Percentiles rank a stretch among this genome's conserved stretches.
Evolutionary conservation across 2,113 vertebrate genomes (phyloP).

Genomic region (Coryphaenoides rupestris): DNA sequence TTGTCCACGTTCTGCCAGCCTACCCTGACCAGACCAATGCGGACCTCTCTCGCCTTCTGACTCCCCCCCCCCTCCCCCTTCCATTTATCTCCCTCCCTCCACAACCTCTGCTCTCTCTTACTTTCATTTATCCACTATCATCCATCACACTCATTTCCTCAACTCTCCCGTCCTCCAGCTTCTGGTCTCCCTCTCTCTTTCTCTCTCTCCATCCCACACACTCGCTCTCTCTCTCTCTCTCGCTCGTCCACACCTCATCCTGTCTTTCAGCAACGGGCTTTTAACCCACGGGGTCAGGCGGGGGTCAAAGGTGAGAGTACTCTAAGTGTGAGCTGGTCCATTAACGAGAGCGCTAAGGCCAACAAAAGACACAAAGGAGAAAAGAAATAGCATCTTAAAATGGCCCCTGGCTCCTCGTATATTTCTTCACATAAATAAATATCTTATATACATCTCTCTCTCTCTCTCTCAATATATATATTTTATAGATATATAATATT

Average conservation of each 20-base stretch:
- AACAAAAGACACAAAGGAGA: not conserved
- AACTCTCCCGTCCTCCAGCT: not conserved
- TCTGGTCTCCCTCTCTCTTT: not conserved
- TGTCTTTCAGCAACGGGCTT: constrained; percentile 63
- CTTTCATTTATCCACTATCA: constrained; percentile 27
- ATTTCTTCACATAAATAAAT: not conserved
- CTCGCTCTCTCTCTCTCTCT: not conserved
- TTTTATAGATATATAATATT: too few relatives aligned
- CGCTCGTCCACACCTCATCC: constrained; percentile 16
- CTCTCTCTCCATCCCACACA: not conserved
- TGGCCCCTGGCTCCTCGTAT: not conserved
- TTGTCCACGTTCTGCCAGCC: constrained; percentile 34
- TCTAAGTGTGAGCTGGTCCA: constrained; percentile 65
- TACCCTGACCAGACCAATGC: constrained; percentile 23
- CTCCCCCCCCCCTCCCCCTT: not conserved
- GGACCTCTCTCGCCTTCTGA: not conserved
- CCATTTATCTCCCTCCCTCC: constrained; percentile 2
- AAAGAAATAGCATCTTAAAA: not conserved
- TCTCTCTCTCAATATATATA: not conserved
- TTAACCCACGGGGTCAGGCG: constrained; percentile 53
- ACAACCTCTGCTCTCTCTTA: constrained; percentile 6
- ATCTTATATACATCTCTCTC: not conserved
- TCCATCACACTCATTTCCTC: not conserved
- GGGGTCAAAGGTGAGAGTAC: constrained; percentile 63
- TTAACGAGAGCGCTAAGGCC: constrained; percentile 38